These are phyloP conservation scores for Mus caroli DNA, from an alignment of 2,797 vertebrate species.

Conservation along the genomic window DNA sequence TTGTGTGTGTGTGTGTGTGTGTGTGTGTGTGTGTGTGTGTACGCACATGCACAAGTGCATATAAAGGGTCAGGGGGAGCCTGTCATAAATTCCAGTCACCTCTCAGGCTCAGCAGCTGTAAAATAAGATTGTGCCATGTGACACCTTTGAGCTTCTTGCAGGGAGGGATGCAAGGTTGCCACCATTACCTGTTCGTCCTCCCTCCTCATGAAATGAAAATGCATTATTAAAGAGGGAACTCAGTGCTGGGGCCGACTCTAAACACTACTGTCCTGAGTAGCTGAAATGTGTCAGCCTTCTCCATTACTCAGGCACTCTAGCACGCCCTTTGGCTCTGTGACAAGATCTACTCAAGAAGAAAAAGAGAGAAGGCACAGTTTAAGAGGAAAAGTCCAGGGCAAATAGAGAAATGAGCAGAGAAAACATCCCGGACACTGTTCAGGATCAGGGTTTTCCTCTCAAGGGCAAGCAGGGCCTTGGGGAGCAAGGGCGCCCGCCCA, in stretches of 20 bases:
- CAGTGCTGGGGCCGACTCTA: not conserved
- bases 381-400: not conserved
- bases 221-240: not conserved
- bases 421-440: not conserved
- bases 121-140: not conserved
- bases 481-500: not conserved
- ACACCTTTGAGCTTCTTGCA: not conserved
- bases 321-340: not conserved
- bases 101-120: not conserved
- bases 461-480: not conserved
- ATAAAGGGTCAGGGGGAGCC: not conserved
- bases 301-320: not conserved
- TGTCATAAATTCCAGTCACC: not conserved
- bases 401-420: not conserved
- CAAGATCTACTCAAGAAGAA: not conserved
- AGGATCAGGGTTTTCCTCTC: not conserved
- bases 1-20: not conserved
- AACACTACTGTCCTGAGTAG: not conserved
- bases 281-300: not conserved
- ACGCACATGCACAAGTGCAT: accelerated
- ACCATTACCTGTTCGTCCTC: not conserved
- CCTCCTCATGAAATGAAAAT: not conserved
- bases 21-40: accelerated
- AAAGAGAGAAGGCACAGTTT: not conserved
- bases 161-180: not conserved